A percentile compares a stretch with the other conserved stretches of the same genome.
Evolutionary conservation across 2,797 vertebrate genomes (phyloP).

Genomic region (Nothura maculosa): DNA sequence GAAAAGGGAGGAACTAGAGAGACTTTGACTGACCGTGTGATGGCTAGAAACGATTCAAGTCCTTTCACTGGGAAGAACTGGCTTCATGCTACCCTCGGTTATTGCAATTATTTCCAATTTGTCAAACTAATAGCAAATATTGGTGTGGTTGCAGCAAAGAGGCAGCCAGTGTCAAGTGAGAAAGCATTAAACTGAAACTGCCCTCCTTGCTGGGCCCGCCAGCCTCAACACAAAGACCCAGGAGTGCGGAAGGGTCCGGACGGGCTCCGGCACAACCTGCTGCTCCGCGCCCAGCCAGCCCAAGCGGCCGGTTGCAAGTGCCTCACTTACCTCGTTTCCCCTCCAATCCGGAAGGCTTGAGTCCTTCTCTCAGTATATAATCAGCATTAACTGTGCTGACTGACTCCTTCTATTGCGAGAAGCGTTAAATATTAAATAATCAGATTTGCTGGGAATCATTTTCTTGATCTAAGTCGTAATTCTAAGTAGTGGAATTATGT

Average conservation of each 20-base stretch:
- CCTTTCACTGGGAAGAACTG: not conserved
- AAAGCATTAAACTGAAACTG: not conserved
- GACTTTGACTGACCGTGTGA: not conserved
- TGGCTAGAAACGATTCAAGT: not conserved
- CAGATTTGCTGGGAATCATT: not conserved
- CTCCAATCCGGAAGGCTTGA: not conserved
- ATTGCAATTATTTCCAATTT: rapidly evolving
- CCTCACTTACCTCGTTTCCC: not conserved
- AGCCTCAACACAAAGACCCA: not conserved
- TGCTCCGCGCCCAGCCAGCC: not conserved
- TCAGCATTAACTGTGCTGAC: not conserved
- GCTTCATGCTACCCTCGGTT: not conserved
- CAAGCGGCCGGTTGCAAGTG: not conserved
- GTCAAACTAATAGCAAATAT: not conserved
- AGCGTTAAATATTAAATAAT: not conserved
- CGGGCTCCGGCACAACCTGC: not conserved
- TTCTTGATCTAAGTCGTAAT: too few relatives aligned
- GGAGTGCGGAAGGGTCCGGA: too few relatives aligned
- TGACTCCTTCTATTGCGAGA: not conserved
- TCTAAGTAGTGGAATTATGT: rapidly evolving
- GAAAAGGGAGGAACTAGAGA: not conserved
- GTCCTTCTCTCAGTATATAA: not conserved
- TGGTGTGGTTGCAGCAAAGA: not conserved
- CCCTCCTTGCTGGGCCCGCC: not conserved
- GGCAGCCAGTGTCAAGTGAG: not conserved